These are phyloP conservation scores for Rhinichthys klamathensis DNA, from an alignment of 2,113 vertebrate genomes.

Conservation along the genomic window DNA sequence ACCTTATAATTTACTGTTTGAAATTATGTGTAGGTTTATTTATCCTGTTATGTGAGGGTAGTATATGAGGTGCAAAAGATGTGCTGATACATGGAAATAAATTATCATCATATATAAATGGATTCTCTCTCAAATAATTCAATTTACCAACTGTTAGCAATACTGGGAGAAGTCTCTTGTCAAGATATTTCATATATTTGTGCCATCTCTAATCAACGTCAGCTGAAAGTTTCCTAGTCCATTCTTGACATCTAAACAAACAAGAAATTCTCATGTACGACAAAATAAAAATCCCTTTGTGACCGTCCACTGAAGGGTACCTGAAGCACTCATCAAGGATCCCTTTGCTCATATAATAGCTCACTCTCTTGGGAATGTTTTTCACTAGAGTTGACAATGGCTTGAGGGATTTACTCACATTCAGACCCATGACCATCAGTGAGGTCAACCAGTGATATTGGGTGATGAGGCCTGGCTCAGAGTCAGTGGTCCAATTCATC, in stretches of 20 bases:
- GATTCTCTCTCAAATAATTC: conserved; percentile 64
- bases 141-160: conserved; percentile 64
- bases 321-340: conserved; percentile 36
- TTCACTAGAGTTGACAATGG: background rate
- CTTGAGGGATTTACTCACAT: background rate
- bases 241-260: conserved; percentile 68
- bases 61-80: background rate
- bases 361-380: background rate
- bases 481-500: background rate
- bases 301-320: conserved; percentile 32
- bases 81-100: background rate
- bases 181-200: conserved; percentile 56
- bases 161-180: conserved; percentile 48
- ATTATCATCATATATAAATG: conserved; percentile 52
- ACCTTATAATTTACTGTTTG: background rate
- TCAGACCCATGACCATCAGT: background rate
- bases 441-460: background rate
- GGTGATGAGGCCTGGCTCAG: background rate
- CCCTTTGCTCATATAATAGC: background rate
- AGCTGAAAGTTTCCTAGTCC: conserved; percentile 59
- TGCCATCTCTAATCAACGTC: conserved; percentile 67
- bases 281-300: conserved; percentile 60
- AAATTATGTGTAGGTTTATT: background rate
- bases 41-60: background rate
- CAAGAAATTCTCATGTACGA: conserved; percentile 60